Base-by-base conservation (phyloP, 1,140 invertebrate genomes). In the Ruditapes philippinarum region DNA sequence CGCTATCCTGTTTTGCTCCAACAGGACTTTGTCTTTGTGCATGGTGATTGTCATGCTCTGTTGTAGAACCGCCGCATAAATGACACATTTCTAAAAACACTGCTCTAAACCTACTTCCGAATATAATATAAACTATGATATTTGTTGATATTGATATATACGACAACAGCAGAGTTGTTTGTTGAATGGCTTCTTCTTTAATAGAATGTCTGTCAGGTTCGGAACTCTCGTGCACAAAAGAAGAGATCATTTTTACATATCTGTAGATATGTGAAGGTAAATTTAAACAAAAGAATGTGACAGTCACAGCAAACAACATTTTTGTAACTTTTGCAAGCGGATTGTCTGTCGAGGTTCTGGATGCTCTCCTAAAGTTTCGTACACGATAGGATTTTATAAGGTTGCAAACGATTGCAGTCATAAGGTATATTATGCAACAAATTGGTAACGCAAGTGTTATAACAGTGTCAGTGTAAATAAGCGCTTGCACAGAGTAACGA, bases 101-200 rank as follows among this genome's bases (percentile, higher is more conserved):
- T 31, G 25, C 74, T 17, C 94, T 65, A 60, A 94, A 94, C 49
- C 91, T 91, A 25, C 89, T 82, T 11, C 94, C 94, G 33, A 91
- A 94, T 4, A 90, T 25, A 28, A 92, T 97, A 95, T 98, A 98
- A 19, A 98, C 96, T 19, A 97, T 96, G 94, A 98, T 98, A 96
- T 98, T 98, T 68, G 98, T 97, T 74, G 97, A 97, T 93, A 98
- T 98, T 95, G 98, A 98, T 14, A 97, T 97, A 92, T 98, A 97
- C 95, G 98, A 98, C 22, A 98, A 95, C 22, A 96, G 95, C 88
- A 96, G 97, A 89, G 95, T 95, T 81, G 96, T 95, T 60, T 97
- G 96, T 90, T 97, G 97, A 96, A 95, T 0, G 96, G 94, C 70
- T 25, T 76, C 54, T 19, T 93, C 80, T 49, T 88, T 25, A 49